phyloP scores from a whole-genome alignment of 2,113 vertebrate genomes.

The Rhabdornis inornatus region DNA sequence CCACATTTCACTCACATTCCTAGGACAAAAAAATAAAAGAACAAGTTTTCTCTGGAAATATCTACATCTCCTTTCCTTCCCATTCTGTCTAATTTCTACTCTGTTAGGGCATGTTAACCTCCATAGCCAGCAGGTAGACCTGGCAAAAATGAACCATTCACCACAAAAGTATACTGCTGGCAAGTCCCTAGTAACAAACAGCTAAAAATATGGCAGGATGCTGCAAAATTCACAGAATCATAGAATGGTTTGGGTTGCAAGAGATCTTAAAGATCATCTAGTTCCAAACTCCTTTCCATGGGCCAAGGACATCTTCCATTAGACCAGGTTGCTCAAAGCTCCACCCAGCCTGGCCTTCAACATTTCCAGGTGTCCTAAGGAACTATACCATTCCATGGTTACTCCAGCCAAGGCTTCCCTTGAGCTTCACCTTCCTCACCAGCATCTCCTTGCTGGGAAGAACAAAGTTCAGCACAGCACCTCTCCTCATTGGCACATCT shows the following conservation, averaged over 20 bases:
- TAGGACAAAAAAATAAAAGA: not conserved
- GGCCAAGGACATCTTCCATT: not conserved
- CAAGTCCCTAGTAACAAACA: not conserved
- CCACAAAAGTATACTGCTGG: not conserved
- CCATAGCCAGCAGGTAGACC: not conserved
- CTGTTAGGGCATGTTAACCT: not conserved
- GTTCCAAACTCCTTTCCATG: not conserved
- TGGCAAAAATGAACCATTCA: not conserved
- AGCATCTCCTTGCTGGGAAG: not conserved
- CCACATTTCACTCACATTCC: not conserved
- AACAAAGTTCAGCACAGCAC: not conserved
- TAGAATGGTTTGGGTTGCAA: not conserved
- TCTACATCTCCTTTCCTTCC: not conserved
- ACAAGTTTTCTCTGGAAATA: not conserved
- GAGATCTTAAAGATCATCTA: not conserved
- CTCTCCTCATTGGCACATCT: not conserved
- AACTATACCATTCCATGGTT: not conserved
- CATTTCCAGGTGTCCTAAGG: not conserved
- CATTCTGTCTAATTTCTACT: not conserved
- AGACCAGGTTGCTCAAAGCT: not conserved
- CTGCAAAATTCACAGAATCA: not conserved
- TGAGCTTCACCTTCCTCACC: not conserved
- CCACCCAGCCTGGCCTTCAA: not conserved
- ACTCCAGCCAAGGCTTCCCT: not conserved
- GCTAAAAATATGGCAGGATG: not conserved